Percentiles rank a stretch among this genome's conserved stretches.
These are phyloP conservation scores for Corydoras sp. DNA, from an alignment of 2,113 vertebrate species.

Conservation along the genomic window DNA sequence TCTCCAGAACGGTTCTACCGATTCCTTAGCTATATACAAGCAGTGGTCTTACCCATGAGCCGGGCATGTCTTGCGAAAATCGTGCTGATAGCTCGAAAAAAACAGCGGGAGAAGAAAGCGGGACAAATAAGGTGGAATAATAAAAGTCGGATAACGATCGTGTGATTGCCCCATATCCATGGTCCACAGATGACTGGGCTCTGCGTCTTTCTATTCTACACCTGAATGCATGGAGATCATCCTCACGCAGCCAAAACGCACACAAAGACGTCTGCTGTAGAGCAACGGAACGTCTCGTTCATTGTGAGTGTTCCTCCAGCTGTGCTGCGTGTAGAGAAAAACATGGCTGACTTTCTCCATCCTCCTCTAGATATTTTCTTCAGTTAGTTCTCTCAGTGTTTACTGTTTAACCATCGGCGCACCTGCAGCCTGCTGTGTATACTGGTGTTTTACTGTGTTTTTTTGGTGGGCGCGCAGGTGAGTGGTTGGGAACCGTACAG, in stretches of 20 bases:
- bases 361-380: conserved; percentile 18
- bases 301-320: conserved; percentile 34
- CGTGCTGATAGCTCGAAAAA: no score
- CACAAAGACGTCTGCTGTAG: neutral
- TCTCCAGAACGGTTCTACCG: no score
- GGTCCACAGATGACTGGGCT: no score
- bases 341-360: conserved; percentile 1
- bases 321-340: conserved; percentile 26
- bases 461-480: conserved; percentile 37
- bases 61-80: no score
- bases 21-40: no score
- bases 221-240: no score
- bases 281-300: neutral
- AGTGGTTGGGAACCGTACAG: conserved; percentile 49
- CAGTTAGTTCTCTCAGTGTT: conserved; percentile 37
- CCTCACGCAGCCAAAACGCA: neutral
- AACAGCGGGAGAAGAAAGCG: no score
- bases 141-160: no score
- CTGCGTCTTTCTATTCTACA: no score
- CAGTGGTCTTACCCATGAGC: no score
- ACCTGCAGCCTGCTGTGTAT: conserved; percentile 31
- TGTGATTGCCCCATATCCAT: no score
- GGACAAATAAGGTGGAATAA: no score
- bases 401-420: conserved; percentile 47
- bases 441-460: conserved; percentile 11